A percentile compares a stretch with the other conserved stretches of the same genome.
Conservation (phyloP, 1,140 invertebrate species). For the Apis laboriosa region DNA sequence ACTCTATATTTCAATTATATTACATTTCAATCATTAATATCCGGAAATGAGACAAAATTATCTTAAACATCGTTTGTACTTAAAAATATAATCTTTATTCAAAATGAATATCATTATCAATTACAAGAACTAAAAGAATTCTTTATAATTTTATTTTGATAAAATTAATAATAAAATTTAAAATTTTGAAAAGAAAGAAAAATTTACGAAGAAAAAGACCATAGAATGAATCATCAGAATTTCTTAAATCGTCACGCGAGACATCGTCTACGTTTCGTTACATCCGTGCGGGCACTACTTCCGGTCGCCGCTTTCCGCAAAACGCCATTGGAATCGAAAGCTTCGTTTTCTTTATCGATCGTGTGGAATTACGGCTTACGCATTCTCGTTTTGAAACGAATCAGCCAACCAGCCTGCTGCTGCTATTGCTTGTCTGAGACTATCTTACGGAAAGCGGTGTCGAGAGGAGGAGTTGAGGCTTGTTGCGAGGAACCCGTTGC, state of each 20-base stretch:
- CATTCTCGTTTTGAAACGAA: conserved; percentile 31
- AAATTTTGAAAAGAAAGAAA: neutral
- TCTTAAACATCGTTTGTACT: neutral
- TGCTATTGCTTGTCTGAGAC: neutral
- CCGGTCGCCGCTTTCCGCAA: neutral
- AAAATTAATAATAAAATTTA: neutral
- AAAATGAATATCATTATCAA: neutral
- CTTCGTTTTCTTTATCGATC: conserved; percentile 25
- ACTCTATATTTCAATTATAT: neutral
- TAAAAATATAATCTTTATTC: neutral
- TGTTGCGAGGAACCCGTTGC: conserved; percentile 8
- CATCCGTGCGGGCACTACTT: neutral
- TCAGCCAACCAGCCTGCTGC: neutral
- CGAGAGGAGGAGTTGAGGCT: neutral
- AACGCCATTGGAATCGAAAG: conserved; percentile 24
- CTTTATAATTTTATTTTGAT: neutral
- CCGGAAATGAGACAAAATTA: neutral
- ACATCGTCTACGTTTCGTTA: conserved; percentile 2
- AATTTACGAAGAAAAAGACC: neutral
- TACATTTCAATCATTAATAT: neutral
- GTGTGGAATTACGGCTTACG: conserved; percentile 1
- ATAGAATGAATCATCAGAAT: neutral
- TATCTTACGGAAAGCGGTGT: conserved; percentile 10
- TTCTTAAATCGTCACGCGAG: conserved; percentile 15
- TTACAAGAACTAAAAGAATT: no score